Evolutionary conservation across 2,113 vertebrate genomes (phyloP).

Genomic region (Arothron firmamentum): DNA sequence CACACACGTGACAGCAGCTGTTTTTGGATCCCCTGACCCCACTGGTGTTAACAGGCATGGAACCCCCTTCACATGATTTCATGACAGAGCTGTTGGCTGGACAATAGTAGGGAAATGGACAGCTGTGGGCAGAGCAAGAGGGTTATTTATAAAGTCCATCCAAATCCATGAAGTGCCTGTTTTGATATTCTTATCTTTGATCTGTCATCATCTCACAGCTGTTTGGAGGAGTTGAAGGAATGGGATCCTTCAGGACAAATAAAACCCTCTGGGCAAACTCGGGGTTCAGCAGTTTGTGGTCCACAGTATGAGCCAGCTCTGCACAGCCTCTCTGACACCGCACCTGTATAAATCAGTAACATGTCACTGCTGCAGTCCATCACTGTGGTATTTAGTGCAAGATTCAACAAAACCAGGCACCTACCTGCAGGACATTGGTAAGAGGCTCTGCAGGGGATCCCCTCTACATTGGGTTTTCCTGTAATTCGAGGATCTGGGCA

Average conservation of each 20-base stretch:
- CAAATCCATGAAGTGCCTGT: background rate
- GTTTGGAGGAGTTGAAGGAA: slow-evolving; percentile 74
- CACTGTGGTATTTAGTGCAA: background rate
- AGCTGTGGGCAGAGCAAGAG: slow-evolving; percentile 71
- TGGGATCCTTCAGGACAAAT: slow-evolving; percentile 82
- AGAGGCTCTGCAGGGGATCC: slow-evolving; percentile 79
- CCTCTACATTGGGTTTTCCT: slow-evolving; percentile 75
- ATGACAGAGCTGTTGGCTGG: slow-evolving; percentile 77
- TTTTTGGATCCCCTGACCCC: slow-evolving; percentile 77
- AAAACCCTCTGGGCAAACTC: slow-evolving; percentile 82
- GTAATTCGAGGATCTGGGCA: slow-evolving; percentile 78
- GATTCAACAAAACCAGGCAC: slow-evolving; percentile 2
- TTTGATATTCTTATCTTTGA: slow-evolving; percentile 3
- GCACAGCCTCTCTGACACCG: slow-evolving; percentile 78
- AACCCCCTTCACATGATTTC: slow-evolving; percentile 78
- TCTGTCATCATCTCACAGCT: slow-evolving; percentile 72
- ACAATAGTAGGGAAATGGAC: slow-evolving; percentile 85
- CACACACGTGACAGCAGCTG: slow-evolving; percentile 79
- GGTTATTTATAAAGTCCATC: slow-evolving; percentile 45
- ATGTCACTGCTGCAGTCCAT: background rate
- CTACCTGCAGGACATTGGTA: slow-evolving; percentile 84
- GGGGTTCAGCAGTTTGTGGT: slow-evolving; percentile 75
- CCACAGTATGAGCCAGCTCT: slow-evolving; percentile 82
- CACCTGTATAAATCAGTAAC: slow-evolving; percentile 69
- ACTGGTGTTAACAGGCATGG: slow-evolving; percentile 76